Percentiles rank a stretch among this genome's conserved stretches.
phyloP scores from a whole-genome alignment of 2,888 invertebrate species.

The Ornithoptera priamus region DNA sequence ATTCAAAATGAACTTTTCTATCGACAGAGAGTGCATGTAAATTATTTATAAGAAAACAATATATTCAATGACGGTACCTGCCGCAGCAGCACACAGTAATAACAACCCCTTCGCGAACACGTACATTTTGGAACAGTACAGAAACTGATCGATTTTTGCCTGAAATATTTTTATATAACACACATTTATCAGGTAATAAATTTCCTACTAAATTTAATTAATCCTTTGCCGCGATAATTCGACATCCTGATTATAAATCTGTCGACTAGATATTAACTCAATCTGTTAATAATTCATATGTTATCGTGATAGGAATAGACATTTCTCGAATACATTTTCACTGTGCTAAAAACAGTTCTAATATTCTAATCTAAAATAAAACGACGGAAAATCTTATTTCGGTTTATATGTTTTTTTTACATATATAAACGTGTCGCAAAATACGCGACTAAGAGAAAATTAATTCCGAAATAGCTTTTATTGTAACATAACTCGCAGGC shows the following conservation, averaged over 20 bases:
- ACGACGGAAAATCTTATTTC: not conserved
- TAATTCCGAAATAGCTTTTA: no score
- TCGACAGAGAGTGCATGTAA: not conserved
- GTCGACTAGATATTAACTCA: slow-evolving; percentile 25
- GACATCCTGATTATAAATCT: slow-evolving; percentile 41
- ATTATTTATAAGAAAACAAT: not conserved
- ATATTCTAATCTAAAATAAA: not conserved
- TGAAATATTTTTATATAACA: slow-evolving; percentile 48
- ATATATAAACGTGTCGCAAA: no score
- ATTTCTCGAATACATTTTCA: not conserved
- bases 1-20: no score
- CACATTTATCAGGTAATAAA: slow-evolving; percentile 50
- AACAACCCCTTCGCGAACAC: slow-evolving; percentile 50
- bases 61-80: slow-evolving; percentile 49
- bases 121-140: slow-evolving; percentile 48
- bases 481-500: no score
- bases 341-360: not conserved
- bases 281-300: not conserved
- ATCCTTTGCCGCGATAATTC: slow-evolving; percentile 34
- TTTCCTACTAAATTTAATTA: slow-evolving; percentile 35
- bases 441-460: no score
- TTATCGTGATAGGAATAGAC: not conserved
- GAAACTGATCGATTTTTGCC: slow-evolving; percentile 29
- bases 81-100: slow-evolving; percentile 52
- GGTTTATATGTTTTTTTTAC: no score